These are phyloP conservation scores for Gadopsis bispinosus DNA, from an alignment of 2,797 vertebrate genomes.

Conservation along the genomic window DNA sequence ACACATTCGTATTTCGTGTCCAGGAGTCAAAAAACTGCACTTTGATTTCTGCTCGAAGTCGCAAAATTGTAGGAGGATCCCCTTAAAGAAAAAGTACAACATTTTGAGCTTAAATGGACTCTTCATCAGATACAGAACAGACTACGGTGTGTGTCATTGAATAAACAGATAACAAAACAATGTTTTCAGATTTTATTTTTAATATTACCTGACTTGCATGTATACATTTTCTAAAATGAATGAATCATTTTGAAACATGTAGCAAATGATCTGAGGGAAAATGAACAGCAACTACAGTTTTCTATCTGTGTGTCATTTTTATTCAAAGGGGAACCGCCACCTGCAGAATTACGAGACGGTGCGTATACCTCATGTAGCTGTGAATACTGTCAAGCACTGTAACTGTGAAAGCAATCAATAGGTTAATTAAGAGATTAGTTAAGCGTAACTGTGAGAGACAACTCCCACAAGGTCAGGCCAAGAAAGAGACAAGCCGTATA, in stretches of 20 bases:
- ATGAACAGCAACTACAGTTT: background rate
- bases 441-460: slow-evolving; percentile 62
- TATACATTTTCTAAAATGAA: background rate
- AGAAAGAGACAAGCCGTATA: slow-evolving; percentile 33
- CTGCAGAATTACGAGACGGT: slow-evolving; percentile 38
- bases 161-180: background rate
- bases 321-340: slow-evolving; percentile 21
- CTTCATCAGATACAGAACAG: background rate
- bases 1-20: background rate
- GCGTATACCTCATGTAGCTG: slow-evolving; percentile 29
- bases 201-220: too few species aligned
- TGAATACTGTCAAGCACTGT: slow-evolving; percentile 45
- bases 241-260: background rate
- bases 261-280: background rate
- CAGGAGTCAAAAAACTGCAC: background rate
- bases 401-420: slow-evolving; percentile 71
- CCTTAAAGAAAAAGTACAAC: background rate
- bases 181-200: too few species aligned
- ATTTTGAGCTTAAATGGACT: background rate
- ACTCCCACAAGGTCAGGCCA: slow-evolving; percentile 59
- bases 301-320: background rate
- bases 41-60: background rate
- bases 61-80: background rate
- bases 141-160: background rate
- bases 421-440: slow-evolving; percentile 76